These are phyloP conservation scores for Epirrhoe tristata DNA, from an alignment of 2,888 invertebrate species.

Conservation along the genomic window DNA sequence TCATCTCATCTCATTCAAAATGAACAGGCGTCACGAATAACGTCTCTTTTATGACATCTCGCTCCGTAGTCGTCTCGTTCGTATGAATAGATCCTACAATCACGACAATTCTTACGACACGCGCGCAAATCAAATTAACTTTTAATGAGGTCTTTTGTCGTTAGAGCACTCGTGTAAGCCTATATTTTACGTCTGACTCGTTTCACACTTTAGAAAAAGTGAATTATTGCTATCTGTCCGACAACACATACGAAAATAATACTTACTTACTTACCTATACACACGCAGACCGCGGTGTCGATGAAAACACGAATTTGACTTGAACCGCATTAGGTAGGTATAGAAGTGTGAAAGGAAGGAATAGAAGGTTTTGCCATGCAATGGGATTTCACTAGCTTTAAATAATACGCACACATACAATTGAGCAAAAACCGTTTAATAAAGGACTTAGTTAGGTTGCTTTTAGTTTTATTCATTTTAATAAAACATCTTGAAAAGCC, in stretches of 20 bases:
- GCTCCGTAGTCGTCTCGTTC: conserved; percentile 19
- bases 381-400: too few species aligned
- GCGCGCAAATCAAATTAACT: conserved; percentile 42
- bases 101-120: conserved; percentile 33
- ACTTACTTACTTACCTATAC: neutral
- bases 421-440: too few species aligned
- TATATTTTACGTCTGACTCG: conserved; percentile 26
- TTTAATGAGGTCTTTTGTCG: conserved; percentile 45
- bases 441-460: too few species aligned
- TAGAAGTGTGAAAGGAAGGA: too few species aligned
- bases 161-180: conserved; percentile 24
- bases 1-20: conserved; percentile 22
- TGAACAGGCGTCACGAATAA: conserved; percentile 18
- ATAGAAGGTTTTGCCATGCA: too few species aligned
- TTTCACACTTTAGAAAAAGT: conserved; percentile 20
- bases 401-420: too few species aligned
- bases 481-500: conserved; percentile 14
- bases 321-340: too few species aligned
- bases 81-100: conserved; percentile 31
- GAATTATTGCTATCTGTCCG: conserved; percentile 12
- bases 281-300: neutral
- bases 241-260: neutral
- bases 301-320: neutral
- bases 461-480: conserved; percentile 3
- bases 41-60: conserved; percentile 26